phyloP scores from a whole-genome alignment of 2,888 invertebrate species.

The Caenorhabditis angaria region DNA sequence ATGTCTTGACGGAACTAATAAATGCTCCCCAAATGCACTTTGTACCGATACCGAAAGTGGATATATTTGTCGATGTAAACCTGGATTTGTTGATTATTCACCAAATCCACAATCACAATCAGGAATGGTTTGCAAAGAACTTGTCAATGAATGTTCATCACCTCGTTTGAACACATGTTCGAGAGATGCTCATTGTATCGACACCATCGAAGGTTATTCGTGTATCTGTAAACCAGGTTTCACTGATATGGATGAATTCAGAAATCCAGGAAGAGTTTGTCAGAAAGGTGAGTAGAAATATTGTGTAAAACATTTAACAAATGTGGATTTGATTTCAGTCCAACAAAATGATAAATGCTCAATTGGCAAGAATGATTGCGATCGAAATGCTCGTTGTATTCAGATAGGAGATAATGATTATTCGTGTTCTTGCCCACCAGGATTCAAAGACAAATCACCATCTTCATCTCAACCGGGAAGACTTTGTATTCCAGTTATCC shows the following conservation, averaged over 20 bases:
- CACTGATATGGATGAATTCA: conserved; percentile 68
- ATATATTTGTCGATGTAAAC: conserved; percentile 71
- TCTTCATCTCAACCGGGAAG: conserved; percentile 54
- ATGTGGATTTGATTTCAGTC: conserved; percentile 32
- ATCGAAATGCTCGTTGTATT: conserved; percentile 68
- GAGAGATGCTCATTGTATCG: conserved; percentile 70
- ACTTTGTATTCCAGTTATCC: conserved; percentile 60
- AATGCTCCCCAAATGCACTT: conserved; percentile 69
- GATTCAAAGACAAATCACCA: conserved; percentile 64
- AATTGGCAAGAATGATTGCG: conserved; percentile 70
- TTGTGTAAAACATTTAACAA: not conserved
- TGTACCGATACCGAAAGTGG: conserved; percentile 70
- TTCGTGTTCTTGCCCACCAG: conserved; percentile 67
- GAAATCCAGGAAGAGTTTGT: conserved; percentile 71
- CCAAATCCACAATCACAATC: conserved; percentile 69
- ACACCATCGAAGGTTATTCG: conserved; percentile 67
- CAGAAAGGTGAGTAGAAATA: conserved; percentile 44
- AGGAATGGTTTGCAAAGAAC: conserved; percentile 66
- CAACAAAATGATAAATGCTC: conserved; percentile 65
- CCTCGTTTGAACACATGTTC: conserved; percentile 64
- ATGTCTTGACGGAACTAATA: conserved; percentile 63
- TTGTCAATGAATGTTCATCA: conserved; percentile 68
- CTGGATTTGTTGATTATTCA: conserved; percentile 71
- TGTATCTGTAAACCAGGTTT: conserved; percentile 68
- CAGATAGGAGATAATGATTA: conserved; percentile 66